Conservation (phyloP, 2,888 invertebrate species). For the Allolobophora icterica region DNA sequence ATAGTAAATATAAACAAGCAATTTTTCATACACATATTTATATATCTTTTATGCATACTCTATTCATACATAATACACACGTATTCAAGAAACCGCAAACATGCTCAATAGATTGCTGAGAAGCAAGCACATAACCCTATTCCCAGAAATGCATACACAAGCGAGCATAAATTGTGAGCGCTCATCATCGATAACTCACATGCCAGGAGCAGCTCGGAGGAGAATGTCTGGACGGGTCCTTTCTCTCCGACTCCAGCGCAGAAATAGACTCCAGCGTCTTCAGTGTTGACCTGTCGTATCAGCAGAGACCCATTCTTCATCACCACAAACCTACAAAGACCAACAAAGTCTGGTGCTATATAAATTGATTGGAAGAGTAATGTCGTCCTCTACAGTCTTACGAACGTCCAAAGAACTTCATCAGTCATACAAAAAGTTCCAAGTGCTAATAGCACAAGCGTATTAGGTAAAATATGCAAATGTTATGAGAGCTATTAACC, state of each 20-base stretch:
- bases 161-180: too few species aligned
- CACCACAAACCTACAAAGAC: slow-evolving; percentile 67
- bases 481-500: not conserved
- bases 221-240: slow-evolving; percentile 67
- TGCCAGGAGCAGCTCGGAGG: slow-evolving; percentile 56
- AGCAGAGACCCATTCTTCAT: slow-evolving; percentile 73
- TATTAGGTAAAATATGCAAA: not conserved
- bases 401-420: not conserved
- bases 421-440: not conserved
- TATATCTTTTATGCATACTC: not conserved
- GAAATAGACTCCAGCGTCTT: slow-evolving; percentile 74
- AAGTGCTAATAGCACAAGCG: not conserved
- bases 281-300: slow-evolving; percentile 70
- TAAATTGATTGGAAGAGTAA: not conserved
- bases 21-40: too few species aligned
- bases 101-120: not conserved
- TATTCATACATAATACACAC: not conserved
- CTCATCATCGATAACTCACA: slow-evolving; percentile 53
- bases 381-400: not conserved
- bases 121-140: too few species aligned
- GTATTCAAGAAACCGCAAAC: not conserved
- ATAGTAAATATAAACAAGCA: too few species aligned
- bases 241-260: slow-evolving; percentile 71
- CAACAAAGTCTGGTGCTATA: not conserved
- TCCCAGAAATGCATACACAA: not conserved